Base-by-base conservation (phyloP, 2,888 invertebrate genomes). In the Poecilobothrus nobilitatus region DNA sequence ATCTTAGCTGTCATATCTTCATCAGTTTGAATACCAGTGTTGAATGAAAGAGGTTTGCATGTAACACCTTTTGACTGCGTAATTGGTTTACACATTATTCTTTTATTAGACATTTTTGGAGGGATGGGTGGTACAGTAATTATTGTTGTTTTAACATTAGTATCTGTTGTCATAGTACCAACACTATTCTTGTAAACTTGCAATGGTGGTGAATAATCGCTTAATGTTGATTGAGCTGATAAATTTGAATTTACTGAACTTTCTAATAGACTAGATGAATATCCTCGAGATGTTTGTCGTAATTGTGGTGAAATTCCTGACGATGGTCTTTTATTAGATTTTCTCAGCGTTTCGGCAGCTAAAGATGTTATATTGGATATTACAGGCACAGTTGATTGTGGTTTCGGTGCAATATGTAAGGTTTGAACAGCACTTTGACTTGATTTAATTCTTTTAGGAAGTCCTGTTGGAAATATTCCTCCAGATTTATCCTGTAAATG, bases 71-170 rank as follows among this genome's bases (percentile, higher is more conserved):
- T 91, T 0, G 89, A 89, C 15, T 87, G 88, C 78, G 85, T 88
- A 79, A 87, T 84, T 0, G 94, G 92, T 77, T 89, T 91, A 70
- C 92, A 90, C 83, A 90, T 87, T 1, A 91, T 88, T 9, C 87
- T 86, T 73, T 92, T 91, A 78, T 95, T 95, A 53, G 89, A 87
- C 69, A 91, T 86, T 71, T 86, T 84, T 66, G 88, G 87, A 0
- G 91, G 88, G 22, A 89, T 88, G 63, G 91, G 84, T 0, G 92
- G 91, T 80, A 91, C 89, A 4, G 93, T 88, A 70, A 95, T 88
- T 34, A 94, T 88, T 76, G 93, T 91, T 68, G 87, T 86, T 75
- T 86, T 63, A 2, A 22, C 21, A 9, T 22, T 22, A 15, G 22
- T 22, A 4, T 63, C 63, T 22, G 63, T 63, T 63, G 63, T 63